These are phyloP conservation scores for Laticauda colubrina DNA, from an alignment of 2,113 vertebrate genomes.

Conservation along the genomic window DNA sequence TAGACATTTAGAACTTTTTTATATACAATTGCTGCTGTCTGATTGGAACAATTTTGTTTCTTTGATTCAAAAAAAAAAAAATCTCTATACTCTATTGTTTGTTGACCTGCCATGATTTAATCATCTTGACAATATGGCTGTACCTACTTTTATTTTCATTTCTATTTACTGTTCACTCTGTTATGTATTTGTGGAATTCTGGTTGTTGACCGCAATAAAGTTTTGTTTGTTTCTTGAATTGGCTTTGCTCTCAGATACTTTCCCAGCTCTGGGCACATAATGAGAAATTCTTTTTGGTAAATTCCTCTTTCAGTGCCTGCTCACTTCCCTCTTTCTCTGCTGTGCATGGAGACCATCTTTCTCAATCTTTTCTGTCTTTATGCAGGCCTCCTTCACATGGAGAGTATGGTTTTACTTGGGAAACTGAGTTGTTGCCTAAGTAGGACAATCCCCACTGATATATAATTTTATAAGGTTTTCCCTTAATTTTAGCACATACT, in stretches of 20 bases:
- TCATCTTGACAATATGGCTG: neutral
- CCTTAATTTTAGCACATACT: slow-evolving; percentile 8
- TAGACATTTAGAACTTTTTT: neutral
- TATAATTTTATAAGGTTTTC: neutral
- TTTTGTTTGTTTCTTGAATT: neutral
- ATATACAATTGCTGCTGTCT: neutral
- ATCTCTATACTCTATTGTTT: neutral
- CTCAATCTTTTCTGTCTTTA: neutral
- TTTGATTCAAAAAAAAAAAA: neutral
- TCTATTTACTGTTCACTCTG: neutral
- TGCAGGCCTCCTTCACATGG: neutral
- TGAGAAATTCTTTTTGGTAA: neutral
- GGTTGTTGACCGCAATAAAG: neutral
- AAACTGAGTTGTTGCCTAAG: neutral
- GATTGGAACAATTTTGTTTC: neutral
- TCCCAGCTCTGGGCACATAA: neutral
- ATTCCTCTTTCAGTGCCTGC: neutral
- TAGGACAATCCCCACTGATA: neutral
- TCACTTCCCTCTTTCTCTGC: neutral
- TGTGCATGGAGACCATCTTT: neutral
- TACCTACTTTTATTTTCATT: neutral
- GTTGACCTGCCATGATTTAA: neutral
- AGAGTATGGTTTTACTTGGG: neutral
- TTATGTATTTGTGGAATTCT: neutral
- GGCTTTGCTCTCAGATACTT: neutral